Evolutionary conservation across 1,140 invertebrate genomes (phyloP), one percentile per base, ranked within the genome.

Genomic region (Drosophila dunni): DNA sequence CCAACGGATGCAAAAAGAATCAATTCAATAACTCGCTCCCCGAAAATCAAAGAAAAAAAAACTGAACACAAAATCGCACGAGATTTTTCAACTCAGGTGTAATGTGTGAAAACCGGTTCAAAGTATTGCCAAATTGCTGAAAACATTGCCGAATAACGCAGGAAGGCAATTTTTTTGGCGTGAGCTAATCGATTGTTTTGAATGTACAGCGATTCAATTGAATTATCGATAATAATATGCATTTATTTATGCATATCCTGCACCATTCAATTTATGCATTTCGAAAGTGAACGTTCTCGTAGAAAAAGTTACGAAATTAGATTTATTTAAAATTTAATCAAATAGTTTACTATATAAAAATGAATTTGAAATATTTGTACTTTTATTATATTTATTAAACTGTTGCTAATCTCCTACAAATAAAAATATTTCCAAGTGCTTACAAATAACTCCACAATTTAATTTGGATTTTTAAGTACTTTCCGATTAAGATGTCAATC

Each of bases 171-270:
- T n/a, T 45, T 29, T 29, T 29, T 24, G 5, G 8, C 7, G 48
- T 44, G 7, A 36, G 24, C 11, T 13, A 63, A 64, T 51, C 42
- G 15, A 29, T 61, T 36, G 15, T 0, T n/a, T 11, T 1, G 34
- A 54, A 54, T 63, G 38, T 20, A 40, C 36, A 34, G 13, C 15
- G 20, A 50, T 65, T 50, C 44, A 72, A 72, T 72, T 48, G 38
- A 38, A 66, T 58, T 73, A 54, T 54, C 38, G 24, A 64, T 64
- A 54, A 64, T 64, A 24, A 54, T 40, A 64, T n/a, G 20, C 1
- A 53, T 62, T 62, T 29, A 29, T 29, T 40, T 11, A 5, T 56
- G 36, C 36, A 40, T 20, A 56, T 56, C 53, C 3, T 17, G 1
- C 1, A 17, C 4, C 38, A 8, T 20, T 9, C 2, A 53, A 36